These are phyloP conservation scores for Listronotus bonariensis DNA, from an alignment of 1,140 invertebrate genomes.

Conservation along the genomic window DNA sequence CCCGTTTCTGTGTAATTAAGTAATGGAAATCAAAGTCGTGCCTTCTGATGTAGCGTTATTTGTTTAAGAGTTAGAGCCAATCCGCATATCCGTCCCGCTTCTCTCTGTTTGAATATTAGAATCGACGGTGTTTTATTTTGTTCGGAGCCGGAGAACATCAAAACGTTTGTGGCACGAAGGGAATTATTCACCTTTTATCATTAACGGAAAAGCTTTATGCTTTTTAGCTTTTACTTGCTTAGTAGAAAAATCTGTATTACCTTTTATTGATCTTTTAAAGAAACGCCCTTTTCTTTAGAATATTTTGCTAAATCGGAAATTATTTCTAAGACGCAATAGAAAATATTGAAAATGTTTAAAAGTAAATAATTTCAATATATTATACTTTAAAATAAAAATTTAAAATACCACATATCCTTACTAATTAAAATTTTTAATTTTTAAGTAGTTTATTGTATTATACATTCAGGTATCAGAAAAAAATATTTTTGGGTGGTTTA, in stretches of 20 bases:
- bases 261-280: no score
- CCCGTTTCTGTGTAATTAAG: slow-evolving; percentile 53
- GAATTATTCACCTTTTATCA: slow-evolving; percentile 25
- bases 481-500: no score
- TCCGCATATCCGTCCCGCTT: slow-evolving; percentile 35
- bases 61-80: slow-evolving; percentile 49
- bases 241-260: neutral
- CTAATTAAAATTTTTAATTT: no score
- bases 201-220: slow-evolving; percentile 11
- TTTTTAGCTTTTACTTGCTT: slow-evolving; percentile 11
- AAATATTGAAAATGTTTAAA: no score
- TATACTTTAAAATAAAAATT: no score
- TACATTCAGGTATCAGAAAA: no score
- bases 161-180: slow-evolving; percentile 5
- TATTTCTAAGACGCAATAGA: no score
- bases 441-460: no score
- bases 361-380: no score
- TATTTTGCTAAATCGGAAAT: no score
- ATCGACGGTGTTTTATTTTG: slow-evolving; percentile 31
- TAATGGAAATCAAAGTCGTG: slow-evolving; percentile 54
- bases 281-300: no score
- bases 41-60: slow-evolving; percentile 50
- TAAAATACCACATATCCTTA: no score
- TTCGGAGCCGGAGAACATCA: slow-evolving; percentile 7
- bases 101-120: slow-evolving; percentile 39